Evolutionary conservation across 2,113 vertebrate genomes (phyloP).

Genomic region (Corydoras sp.): DNA sequence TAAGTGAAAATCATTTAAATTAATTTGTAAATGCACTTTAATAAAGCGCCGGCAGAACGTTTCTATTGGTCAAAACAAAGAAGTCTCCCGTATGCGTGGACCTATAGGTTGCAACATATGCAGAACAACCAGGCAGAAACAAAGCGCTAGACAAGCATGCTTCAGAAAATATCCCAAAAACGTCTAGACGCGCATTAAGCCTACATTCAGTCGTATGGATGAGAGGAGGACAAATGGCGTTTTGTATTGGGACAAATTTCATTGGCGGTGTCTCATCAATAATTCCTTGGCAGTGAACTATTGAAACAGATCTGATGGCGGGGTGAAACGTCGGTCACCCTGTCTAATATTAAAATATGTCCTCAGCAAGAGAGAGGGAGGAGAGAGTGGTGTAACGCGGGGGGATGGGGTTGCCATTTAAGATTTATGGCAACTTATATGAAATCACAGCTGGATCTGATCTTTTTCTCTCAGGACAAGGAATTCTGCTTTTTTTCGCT

Average conservation of each 20-base stretch:
- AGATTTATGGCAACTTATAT: conserved; percentile 21
- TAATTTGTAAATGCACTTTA: too few relatives aligned
- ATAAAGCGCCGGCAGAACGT: too few relatives aligned
- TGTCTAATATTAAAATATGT: conserved; percentile 85
- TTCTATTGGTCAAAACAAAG: too few relatives aligned
- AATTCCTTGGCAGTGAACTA: conserved; percentile 86
- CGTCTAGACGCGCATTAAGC: conserved; percentile 11
- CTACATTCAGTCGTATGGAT: conserved; percentile 69
- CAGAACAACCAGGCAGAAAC: conserved; percentile 53
- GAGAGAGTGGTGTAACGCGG: neutral
- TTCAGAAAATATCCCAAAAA: conserved; percentile 1
- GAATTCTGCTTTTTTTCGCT: neutral
- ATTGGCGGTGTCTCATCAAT: conserved; percentile 85
- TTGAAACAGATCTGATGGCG: conserved; percentile 80
- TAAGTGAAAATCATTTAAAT: too few relatives aligned
- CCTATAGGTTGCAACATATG: neutral
- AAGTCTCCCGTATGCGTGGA: too few relatives aligned
- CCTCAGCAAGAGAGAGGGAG: conserved; percentile 64
- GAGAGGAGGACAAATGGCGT: conserved; percentile 79
- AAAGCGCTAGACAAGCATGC: conserved; percentile 36
- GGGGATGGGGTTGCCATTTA: conserved; percentile 19
- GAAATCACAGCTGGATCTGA: conserved; percentile 7
- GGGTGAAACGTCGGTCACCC: conserved; percentile 85
- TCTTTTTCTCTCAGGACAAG: conserved; percentile 2
- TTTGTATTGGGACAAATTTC: conserved; percentile 83